Conservation (phyloP, 1,140 invertebrate species). For the Lepidurus couesii region DNA sequence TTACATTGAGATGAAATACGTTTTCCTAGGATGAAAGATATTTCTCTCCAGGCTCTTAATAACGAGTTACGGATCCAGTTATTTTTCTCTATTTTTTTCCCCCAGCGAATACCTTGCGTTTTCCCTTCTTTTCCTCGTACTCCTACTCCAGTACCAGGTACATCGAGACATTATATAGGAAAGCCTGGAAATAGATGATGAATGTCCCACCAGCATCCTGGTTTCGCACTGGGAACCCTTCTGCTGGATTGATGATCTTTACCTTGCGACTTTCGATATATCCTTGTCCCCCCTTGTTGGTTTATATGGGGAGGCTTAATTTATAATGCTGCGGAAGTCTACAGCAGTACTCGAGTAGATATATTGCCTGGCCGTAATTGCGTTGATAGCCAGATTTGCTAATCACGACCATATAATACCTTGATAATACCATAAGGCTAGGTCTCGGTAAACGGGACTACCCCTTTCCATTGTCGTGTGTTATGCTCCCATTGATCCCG, state of each 20-base stretch:
- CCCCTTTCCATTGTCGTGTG: no score
- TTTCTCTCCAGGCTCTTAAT: not conserved
- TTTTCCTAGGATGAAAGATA: not conserved
- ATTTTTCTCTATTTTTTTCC: not conserved
- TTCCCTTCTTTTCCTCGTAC: not conserved
- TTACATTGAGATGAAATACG: no score
- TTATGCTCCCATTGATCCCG: no score
- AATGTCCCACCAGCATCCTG: not conserved
- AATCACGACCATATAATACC: not conserved
- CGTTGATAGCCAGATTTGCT: not conserved
- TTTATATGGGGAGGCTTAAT: not conserved
- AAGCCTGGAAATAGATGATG: not conserved
- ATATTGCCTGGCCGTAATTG: not conserved
- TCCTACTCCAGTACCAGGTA: not conserved
- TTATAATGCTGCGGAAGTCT: not conserved
- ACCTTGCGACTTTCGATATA: constrained; percentile 5
- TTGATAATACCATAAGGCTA: not conserved
- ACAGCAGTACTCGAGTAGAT: not conserved
- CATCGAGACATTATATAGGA: not conserved
- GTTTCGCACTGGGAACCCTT: not conserved
- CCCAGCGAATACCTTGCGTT: not conserved
- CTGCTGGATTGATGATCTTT: constrained; percentile 22
- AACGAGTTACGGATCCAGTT: not conserved
- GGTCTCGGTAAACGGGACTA: no score
- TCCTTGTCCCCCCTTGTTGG: not conserved